Base-by-base conservation (phyloP, 2,113 vertebrate species). In the Blennius ocellaris region DNA sequence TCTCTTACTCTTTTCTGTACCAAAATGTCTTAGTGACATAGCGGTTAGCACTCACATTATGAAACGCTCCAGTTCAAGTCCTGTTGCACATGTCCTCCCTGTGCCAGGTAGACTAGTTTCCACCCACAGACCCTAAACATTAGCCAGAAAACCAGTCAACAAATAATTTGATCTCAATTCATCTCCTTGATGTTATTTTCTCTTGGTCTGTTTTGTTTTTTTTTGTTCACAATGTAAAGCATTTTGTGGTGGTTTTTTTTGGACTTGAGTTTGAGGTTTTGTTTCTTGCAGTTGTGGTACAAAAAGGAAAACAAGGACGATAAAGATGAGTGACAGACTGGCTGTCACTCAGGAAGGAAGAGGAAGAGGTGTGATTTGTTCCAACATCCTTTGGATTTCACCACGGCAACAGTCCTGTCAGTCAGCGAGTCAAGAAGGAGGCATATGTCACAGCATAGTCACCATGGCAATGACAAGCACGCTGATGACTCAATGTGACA, bases 401-500 rank as follows among this genome's bases (percentile, higher is more conserved):
- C 81, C 79, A 71, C 75, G 5, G 64, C 72, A 73, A 78, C 67
- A 0, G 53, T 53, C 56, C 80, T 84, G 82, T 86, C 87, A 88
- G 81, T 85, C 87, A 83, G 47, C 10, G 58, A 76, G 68, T 66
- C 56, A 63, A 79, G 69, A 70, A 79, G 78, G 68, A 56, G 81
- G 75, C 83, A 87, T 87, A 82, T 90, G 90, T 90, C 84, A 84
- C 59, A 6, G 53, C 66, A 49, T 55, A 73, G 81, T 80, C 76
- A 8, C 63, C 66, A 59, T 74, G 86, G 75, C 71, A 69, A 83
- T 87, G 87, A 88, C 72, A 85, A 50, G 74, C 2, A 1, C 54
- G 62, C 77, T 36, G 76, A 84, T 87, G 87, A 89, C 71, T 87
- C 80, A 81, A 49, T 76, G 81, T 81, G 90, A 86, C 90, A 66